phyloP scores from a whole-genome alignment of 2,888 invertebrate genomes.

The Merodon equestris region DNA sequence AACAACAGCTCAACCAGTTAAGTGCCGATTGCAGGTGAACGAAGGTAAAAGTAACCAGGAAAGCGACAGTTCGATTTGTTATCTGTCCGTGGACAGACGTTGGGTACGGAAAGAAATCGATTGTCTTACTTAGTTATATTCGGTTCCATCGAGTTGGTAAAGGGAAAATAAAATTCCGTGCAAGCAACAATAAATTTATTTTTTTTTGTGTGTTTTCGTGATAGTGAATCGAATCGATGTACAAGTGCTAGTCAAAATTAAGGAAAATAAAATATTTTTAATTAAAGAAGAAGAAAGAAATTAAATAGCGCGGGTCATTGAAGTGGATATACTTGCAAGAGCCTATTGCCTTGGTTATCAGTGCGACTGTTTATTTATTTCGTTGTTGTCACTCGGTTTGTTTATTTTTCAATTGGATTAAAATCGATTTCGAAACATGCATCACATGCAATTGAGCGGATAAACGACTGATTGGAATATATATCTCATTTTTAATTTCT shows the following conservation, averaged over 20 bases:
- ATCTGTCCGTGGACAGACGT: slow-evolving; percentile 59
- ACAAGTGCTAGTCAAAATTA: background rate
- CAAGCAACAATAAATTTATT: slow-evolving; percentile 16
- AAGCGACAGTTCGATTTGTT: slow-evolving; percentile 67
- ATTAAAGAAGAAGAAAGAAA: background rate
- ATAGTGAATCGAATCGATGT: slow-evolving; percentile 28
- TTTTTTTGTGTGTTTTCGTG: slow-evolving; percentile 23
- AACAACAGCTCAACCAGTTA: slow-evolving; percentile 38
- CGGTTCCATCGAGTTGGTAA: slow-evolving; percentile 16
- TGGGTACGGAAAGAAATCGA: slow-evolving; percentile 58
- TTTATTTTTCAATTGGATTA: slow-evolving; percentile 23
- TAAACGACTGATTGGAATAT: slow-evolving; percentile 53
- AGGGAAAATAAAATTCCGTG: slow-evolving; percentile 18
- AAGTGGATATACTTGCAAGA: slow-evolving; percentile 1
- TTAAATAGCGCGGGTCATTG: background rate
- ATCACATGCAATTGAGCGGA: slow-evolving; percentile 47
- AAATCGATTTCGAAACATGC: slow-evolving; percentile 53
- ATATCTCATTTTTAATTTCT: background rate
- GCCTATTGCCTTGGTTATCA: slow-evolving; percentile 59
- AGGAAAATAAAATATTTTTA: slow-evolving; percentile 1
- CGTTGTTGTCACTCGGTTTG: too few relatives aligned
- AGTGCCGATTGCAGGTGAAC: slow-evolving; percentile 48
- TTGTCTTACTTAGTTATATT: slow-evolving; percentile 17
- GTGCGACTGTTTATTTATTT: slow-evolving; percentile 46
- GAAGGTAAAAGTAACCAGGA: slow-evolving; percentile 68